These are phyloP conservation scores for Furcifer pardalis DNA, from an alignment of 2,797 vertebrate species.

Conservation along the genomic window DNA sequence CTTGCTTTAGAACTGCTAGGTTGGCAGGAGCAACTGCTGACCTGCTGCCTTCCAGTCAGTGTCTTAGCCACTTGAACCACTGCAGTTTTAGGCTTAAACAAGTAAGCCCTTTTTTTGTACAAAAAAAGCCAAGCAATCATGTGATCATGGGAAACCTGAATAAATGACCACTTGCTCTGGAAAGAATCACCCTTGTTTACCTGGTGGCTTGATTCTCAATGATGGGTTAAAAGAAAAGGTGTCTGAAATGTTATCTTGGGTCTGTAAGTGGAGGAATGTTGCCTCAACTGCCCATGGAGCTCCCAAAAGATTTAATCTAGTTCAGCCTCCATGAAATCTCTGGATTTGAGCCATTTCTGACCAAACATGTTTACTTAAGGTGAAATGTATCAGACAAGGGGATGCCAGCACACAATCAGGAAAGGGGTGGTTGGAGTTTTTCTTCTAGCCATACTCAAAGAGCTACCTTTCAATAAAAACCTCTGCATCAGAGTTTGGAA, in stretches of 20 bases:
- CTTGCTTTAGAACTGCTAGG: no score
- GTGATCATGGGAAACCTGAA: constrained; percentile 61
- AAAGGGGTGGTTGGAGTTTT: not conserved
- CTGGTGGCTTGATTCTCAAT: constrained; percentile 60
- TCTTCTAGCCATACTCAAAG: not conserved
- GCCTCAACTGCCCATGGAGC: constrained; percentile 51
- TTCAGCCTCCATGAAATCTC: constrained; percentile 28
- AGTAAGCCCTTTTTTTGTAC: constrained; percentile 60
- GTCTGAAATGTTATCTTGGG: constrained; percentile 62
- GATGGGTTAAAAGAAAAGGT: constrained; percentile 65
- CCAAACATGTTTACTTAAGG: constrained; percentile 33
- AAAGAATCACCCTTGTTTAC: constrained; percentile 62
- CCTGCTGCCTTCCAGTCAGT: constrained; percentile 2
- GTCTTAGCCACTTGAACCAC: no score
- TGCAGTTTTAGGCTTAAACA: constrained; percentile 44
- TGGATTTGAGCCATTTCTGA: constrained; percentile 45
- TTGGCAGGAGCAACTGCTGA: constrained; percentile 15
- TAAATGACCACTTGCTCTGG: constrained; percentile 66
- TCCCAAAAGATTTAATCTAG: constrained; percentile 47
- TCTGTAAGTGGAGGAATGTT: constrained; percentile 65
- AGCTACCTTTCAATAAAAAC: not conserved
- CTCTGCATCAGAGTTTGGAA: not conserved
- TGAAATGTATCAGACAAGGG: constrained; percentile 41
- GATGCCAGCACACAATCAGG: not conserved
- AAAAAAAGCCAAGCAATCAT: constrained; percentile 46